A percentile compares a stretch with the other conserved stretches of the same genome.
Evolutionary conservation across 37 sponge, comb jelly and placozoan genomes (phyloP).

Genomic region (Hormiphora californensis): DNA sequence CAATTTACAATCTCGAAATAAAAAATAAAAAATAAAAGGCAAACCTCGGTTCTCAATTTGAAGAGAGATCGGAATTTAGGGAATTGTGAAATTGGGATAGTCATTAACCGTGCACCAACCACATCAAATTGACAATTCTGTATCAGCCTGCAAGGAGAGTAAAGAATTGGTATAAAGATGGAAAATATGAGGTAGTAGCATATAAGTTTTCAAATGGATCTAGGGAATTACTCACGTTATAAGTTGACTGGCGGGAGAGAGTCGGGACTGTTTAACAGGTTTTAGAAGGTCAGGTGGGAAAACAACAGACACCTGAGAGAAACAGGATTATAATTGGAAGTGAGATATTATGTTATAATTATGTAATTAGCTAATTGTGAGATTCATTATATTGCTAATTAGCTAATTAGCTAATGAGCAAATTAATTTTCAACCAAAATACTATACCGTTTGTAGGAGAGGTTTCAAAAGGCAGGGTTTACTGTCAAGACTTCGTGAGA

Average conservation of each 20-base stretch:
- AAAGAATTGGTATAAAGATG: background rate
- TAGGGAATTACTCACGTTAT: conserved; percentile 15
- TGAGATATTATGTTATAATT: no score
- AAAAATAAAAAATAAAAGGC: no score
- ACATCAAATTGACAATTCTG: conserved; percentile 49
- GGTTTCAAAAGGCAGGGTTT: conserved; percentile 17
- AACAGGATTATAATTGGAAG: no score
- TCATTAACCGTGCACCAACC: background rate
- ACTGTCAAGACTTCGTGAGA: background rate
- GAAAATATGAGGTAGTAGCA: background rate
- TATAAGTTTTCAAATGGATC: background rate
- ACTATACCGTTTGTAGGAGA: conserved; percentile 44
- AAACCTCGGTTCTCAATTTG: conserved; percentile 12
- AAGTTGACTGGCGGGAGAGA: conserved; percentile 38
- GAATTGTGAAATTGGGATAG: background rate
- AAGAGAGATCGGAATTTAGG: conserved; percentile 18
- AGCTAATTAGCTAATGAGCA: no score
- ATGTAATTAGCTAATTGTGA: no score
- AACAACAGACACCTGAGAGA: no score
- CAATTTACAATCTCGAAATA: no score
- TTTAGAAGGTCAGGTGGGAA: conserved; percentile 28
- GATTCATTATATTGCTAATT: no score
- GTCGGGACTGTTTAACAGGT: conserved; percentile 22
- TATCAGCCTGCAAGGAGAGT: background rate
- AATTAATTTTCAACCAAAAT: no score